Conservation (phyloP, 2,888 invertebrate species). For the Aradus depressus region DNA sequence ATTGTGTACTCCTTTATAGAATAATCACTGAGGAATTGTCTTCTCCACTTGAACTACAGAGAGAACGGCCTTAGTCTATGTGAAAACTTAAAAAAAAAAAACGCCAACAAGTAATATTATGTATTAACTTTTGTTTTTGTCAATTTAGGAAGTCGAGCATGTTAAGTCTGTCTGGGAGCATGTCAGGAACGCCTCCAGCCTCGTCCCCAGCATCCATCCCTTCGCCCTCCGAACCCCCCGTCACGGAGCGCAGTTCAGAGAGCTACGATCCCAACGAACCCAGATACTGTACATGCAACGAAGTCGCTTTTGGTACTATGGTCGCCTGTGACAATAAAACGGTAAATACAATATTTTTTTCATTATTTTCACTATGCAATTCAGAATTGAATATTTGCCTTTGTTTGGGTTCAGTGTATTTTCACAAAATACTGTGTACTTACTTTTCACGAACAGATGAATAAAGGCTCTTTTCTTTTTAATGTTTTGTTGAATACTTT, state of each 20-base stretch:
- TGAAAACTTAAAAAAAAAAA: no score
- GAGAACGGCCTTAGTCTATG: no score
- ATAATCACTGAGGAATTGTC: neutral
- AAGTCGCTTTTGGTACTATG: conserved; percentile 88
- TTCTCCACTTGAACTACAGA: no score
- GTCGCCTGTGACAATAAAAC: conserved; percentile 97
- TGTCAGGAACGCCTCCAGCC: conserved; percentile 17
- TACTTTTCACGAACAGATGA: no score
- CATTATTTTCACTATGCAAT: neutral
- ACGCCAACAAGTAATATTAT: no score
- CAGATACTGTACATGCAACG: conserved; percentile 90
- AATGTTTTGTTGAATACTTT: no score
- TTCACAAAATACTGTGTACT: no score
- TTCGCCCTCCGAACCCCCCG: conserved; percentile 22
- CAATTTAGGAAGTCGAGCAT: conserved; percentile 36
- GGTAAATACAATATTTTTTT: conserved; percentile 45
- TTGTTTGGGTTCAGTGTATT: no score
- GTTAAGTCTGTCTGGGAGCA: conserved; percentile 19
- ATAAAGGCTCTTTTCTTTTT: no score
- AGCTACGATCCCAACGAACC: conserved; percentile 94
- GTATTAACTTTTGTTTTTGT: neutral
- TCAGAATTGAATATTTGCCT: neutral
- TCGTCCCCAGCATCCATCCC: conserved; percentile 25
- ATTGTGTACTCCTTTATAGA: neutral
- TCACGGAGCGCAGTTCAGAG: conserved; percentile 44